Base-by-base conservation (phyloP, 2,797 vertebrate genomes). In the Acanthurus leucopareius region DNA sequence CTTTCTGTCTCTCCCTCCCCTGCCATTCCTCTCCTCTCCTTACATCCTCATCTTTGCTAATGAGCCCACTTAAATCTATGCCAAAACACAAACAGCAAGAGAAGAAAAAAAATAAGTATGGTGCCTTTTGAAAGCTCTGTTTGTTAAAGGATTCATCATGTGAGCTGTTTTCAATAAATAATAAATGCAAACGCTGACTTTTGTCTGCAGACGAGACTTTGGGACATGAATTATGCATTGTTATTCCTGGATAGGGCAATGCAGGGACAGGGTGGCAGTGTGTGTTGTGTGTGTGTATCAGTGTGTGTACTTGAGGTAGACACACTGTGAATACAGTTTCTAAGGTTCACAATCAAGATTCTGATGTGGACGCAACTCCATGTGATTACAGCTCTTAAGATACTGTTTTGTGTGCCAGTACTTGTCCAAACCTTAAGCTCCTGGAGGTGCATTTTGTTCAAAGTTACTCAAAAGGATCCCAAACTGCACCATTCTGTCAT, bases 131-230 rank as follows among this genome's bases (percentile, higher is more conserved):
- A 79, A 87, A 88, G 82, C 79, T 86, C 85, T 91, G 91, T 94
- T 94, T 93, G 89, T 90, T 91, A 87, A 92, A 90, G 91, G 91
- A 92, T 92, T 93, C 91, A 93, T 92, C 92, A 88, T 91, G 89
- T 86, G 90, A 91, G 88, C 89, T 89, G 86, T 92, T 94, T 93
- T 92, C 91, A 92, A 92, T 94, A 93, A 94, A 94, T 94, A 94
- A 94, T 94, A 91, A 87, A 94, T 93, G 92, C 91, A 91, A 91
- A 89, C 73, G 60, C 89, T 91, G 91, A 94, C 93, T 94, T 94
- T 94, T 94, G 93, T 93, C 93, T 93, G 89, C 84, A 93, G 92
- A 92, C 88, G 78, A 92, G 91, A 93, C 92, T 94, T 89, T 28
- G 42, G 85, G 63, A 86, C 83, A 94, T 94, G 92, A 94, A 94